Conservation (phyloP, 2,113 vertebrate genomes). For the Pandion haliaetus region DNA sequence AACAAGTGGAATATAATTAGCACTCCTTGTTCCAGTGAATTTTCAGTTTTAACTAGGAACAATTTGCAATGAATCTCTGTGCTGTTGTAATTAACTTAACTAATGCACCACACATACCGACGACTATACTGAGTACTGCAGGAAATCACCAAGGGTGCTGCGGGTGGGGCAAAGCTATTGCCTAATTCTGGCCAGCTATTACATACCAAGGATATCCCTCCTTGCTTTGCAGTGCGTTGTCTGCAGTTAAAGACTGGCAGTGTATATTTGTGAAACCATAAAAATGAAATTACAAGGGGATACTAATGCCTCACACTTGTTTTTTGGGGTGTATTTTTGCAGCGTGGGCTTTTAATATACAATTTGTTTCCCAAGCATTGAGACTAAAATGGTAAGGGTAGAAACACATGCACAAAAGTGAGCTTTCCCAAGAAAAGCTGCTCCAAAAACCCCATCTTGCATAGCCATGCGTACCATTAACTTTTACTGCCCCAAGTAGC, state of each 20-base stretch:
- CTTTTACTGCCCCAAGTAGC: neutral
- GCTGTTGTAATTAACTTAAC: conserved; percentile 67
- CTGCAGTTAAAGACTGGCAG: neutral
- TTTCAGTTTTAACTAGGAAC: conserved; percentile 76
- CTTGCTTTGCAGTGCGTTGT: neutral
- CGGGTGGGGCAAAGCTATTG: conserved; percentile 48
- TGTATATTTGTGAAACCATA: neutral
- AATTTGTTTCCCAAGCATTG: neutral
- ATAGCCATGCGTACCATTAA: neutral
- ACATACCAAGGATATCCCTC: conserved; percentile 10
- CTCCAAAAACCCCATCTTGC: neutral
- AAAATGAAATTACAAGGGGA: neutral
- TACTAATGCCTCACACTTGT: neutral
- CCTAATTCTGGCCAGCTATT: conserved; percentile 36
- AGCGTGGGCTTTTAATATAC: neutral
- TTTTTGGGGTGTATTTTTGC: neutral
- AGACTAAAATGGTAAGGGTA: neutral
- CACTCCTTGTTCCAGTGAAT: conserved; percentile 81
- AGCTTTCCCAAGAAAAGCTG: neutral
- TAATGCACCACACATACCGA: conserved; percentile 32
- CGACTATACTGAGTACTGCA: conserved; percentile 45
- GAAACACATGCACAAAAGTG: neutral
- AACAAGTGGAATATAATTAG: conserved; percentile 74
- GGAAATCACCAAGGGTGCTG: conserved; percentile 61
- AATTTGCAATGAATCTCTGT: conserved; percentile 65